phyloP scores from a whole-genome alignment of 1,140 invertebrate species.

The Lucilia sericata region DNA sequence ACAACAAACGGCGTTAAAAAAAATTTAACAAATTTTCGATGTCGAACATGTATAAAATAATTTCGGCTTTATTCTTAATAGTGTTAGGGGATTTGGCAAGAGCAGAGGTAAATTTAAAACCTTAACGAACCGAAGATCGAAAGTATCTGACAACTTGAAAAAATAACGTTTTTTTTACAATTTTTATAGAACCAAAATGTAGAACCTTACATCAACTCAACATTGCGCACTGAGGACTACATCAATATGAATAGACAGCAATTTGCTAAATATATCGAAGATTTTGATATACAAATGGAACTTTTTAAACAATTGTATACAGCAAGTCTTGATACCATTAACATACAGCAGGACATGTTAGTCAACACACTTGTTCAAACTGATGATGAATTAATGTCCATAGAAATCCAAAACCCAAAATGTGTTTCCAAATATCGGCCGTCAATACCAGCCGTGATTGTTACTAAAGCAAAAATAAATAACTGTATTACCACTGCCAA shows the following conservation, averaged over 20 bases:
- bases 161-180: too few species aligned
- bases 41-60: too few species aligned
- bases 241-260: slow-evolving; percentile 35
- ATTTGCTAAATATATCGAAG: background rate
- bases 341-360: background rate
- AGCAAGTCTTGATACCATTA: background rate
- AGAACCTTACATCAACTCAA: too few species aligned
- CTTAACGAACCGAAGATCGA: too few species aligned
- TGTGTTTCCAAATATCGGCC: slow-evolving; percentile 36
- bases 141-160: too few species aligned
- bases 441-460: background rate
- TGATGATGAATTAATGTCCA: too few species aligned
- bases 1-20: too few species aligned
- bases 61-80: too few species aligned
- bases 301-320: background rate
- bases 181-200: too few species aligned
- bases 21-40: too few species aligned
- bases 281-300: slow-evolving; percentile 17
- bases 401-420: background rate
- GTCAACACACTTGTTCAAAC: background rate
- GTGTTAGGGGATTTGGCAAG: too few species aligned
- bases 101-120: too few species aligned
- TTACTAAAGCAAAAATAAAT: background rate
- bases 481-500: background rate
- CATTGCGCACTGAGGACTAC: slow-evolving; percentile 38